These are phyloP conservation scores for Ciconia boyciana DNA, from an alignment of 2,113 vertebrate genomes.

Conservation along the genomic window DNA sequence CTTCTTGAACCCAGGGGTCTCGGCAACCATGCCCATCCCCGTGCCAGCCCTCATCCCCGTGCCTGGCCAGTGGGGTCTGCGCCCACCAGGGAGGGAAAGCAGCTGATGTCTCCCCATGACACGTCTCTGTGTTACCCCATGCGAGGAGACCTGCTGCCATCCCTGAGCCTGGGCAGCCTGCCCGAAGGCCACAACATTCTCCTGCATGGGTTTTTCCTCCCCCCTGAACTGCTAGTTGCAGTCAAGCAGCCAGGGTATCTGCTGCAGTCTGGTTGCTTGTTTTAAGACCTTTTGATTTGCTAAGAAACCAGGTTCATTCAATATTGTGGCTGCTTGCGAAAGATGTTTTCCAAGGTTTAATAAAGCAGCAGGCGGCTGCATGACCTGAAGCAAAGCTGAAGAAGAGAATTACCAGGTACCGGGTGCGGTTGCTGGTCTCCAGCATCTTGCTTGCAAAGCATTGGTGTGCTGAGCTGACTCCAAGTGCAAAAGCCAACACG, in stretches of 20 bases:
- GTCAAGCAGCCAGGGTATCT: neutral
- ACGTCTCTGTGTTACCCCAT: neutral
- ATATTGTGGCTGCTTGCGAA: neutral
- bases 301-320: neutral
- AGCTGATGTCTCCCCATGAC: neutral
- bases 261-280: neutral
- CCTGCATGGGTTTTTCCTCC: neutral
- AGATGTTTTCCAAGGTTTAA: neutral
- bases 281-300: neutral
- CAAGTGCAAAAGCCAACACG: neutral
- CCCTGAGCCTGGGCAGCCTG: neutral
- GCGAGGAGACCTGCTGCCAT: neutral
- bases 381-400: neutral
- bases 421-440: neutral
- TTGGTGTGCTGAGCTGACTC: neutral
- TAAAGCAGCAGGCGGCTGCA: neutral
- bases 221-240: neutral
- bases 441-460: neutral
- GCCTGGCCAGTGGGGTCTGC: neutral
- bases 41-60: rapidly evolving
- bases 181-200: neutral
- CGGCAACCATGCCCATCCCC: rapidly evolving
- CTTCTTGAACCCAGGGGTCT: neutral
- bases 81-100: neutral
- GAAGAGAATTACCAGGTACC: neutral